Evolutionary conservation across 1,140 invertebrate species (phyloP).

Genomic region (Leucophenga varia): DNA sequence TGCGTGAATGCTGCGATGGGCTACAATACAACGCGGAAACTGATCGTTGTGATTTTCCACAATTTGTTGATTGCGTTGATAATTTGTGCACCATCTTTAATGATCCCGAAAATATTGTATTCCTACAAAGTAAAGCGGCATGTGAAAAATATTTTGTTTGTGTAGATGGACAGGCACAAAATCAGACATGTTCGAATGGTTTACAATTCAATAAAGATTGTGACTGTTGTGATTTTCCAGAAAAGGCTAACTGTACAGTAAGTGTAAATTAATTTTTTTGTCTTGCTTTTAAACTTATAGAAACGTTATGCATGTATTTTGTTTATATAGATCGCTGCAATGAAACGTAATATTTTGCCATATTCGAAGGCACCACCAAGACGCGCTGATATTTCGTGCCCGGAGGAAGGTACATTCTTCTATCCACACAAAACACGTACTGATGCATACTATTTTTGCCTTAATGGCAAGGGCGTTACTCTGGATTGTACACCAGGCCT

Average conservation of each 20-base stretch:
- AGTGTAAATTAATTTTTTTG: background rate
- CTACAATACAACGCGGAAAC: conserved; percentile 41
- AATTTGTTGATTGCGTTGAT: conserved; percentile 45
- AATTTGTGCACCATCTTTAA: conserved; percentile 39
- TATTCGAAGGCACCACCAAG: conserved; percentile 35
- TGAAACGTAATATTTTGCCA: conserved; percentile 32
- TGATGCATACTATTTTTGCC: conserved; percentile 43
- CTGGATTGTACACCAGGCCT: conserved; percentile 46
- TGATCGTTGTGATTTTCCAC: conserved; percentile 46
- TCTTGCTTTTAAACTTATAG: background rate
- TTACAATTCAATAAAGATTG: conserved; percentile 32
- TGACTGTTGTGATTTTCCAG: conserved; percentile 35
- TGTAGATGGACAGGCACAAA: conserved; percentile 26
- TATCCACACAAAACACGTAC: conserved; percentile 29
- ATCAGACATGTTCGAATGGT: conserved; percentile 32
- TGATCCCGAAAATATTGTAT: conserved; percentile 31
- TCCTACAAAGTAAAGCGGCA: conserved; percentile 32
- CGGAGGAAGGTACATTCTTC: conserved; percentile 32
- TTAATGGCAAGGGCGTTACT: conserved; percentile 35
- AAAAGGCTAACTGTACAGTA: conserved; percentile 34
- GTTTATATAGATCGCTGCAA: conserved; percentile 31
- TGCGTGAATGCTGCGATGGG: conserved; percentile 33
- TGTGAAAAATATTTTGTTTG: conserved; percentile 45
- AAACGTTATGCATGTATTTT: background rate
- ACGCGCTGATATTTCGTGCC: conserved; percentile 36